Conservation (phyloP, 2,888 invertebrate genomes). For the Drosophila suboccidentalis region DNA sequence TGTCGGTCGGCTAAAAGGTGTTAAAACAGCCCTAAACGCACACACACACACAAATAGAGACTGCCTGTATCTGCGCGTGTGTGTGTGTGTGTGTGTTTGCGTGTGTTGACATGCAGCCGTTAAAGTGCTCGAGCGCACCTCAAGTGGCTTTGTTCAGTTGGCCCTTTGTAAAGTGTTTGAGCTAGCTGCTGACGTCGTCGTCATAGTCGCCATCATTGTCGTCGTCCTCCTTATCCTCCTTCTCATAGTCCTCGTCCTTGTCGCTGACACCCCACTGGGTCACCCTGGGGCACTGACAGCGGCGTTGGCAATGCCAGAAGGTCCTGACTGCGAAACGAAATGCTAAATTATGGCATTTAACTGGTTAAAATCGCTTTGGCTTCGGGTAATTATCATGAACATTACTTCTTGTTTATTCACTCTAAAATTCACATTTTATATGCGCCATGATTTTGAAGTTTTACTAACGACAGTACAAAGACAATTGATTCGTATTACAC, state of each 20-base stretch:
- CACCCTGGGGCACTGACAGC: conserved; percentile 19
- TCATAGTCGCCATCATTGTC: conserved; percentile 43
- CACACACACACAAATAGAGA: conserved; percentile 31
- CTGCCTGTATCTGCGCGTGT: conserved; percentile 21
- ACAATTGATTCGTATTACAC: conserved; percentile 30
- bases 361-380: conserved; percentile 74
- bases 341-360: conserved; percentile 77
- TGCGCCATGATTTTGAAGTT: conserved; percentile 52
- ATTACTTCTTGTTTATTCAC: conserved; percentile 79
- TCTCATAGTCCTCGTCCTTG: conserved; percentile 22
- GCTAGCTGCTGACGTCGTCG: conserved; percentile 62
- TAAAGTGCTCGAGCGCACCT: conserved; percentile 81
- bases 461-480: conserved; percentile 17
- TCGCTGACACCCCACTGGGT: conserved; percentile 39
- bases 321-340: conserved; percentile 57
- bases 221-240: conserved; percentile 6
- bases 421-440: conserved; percentile 76
- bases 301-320: conserved; percentile 35
- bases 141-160: conserved; percentile 81
- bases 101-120: conserved; percentile 80
- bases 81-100: conserved; percentile 18
- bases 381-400: conserved; percentile 76
- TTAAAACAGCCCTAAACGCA: conserved; percentile 78
- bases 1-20: conserved; percentile 66
- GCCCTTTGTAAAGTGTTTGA: conserved; percentile 78